Conservation (phyloP, 2,888 invertebrate species). For the Chrysotoxum bicinctum region DNA sequence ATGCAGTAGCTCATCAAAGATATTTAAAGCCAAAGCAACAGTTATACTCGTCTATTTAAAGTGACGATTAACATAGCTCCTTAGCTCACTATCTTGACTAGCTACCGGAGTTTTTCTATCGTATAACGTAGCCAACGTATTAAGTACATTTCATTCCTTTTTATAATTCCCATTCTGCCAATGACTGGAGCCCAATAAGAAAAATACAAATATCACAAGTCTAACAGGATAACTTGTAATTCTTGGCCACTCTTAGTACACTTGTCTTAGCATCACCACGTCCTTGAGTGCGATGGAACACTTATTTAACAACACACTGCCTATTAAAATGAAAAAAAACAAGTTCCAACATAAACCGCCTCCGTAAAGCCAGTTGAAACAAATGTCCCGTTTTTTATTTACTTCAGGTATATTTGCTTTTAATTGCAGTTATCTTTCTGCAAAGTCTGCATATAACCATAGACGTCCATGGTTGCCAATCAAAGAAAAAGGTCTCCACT, state of each 20-base stretch:
- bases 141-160: not conserved
- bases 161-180: not conserved
- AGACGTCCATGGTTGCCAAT: not conserved
- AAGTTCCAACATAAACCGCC: not conserved
- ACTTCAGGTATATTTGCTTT: not conserved
- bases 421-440: not conserved
- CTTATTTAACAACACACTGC: not conserved
- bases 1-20: too few species aligned
- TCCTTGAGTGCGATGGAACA: constrained; percentile 2
- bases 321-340: not conserved
- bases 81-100: not conserved
- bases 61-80: not conserved
- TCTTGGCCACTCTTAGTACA: not conserved
- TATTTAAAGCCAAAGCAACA: not conserved
- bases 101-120: not conserved
- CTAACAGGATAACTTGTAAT: not conserved
- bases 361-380: not conserved
- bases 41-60: not conserved
- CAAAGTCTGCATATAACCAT: not conserved
- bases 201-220: not conserved
- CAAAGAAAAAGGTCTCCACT: not conserved
- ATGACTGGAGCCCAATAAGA: not conserved
- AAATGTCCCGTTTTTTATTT: not conserved
- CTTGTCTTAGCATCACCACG: not conserved
- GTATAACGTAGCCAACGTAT: not conserved